Base-by-base conservation (phyloP, 2,113 vertebrate genomes). In the Cryptomyrus ogoouensis region DNA sequence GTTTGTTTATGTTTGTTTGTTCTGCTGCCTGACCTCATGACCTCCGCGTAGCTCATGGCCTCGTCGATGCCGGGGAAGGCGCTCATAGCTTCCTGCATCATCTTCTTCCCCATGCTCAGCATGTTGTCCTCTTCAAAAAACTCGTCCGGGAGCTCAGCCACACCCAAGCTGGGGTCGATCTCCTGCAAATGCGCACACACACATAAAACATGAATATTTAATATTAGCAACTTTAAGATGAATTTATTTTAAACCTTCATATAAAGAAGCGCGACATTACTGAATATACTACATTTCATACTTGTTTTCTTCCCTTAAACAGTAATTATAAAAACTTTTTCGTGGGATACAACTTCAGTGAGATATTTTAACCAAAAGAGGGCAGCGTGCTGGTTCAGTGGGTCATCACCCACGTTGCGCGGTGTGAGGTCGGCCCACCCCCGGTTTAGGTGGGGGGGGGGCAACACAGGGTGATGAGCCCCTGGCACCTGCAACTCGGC, bases 61-160 rank as follows among this genome's bases (percentile, higher is more conserved):
- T 99, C 98, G 0, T 98, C 98, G 0, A 98, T 99, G 90, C 98
- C 98, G 0, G 98, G 98, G 94, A 99, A 99, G 31, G 98, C 98
- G 0, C 98, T 99, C 98, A 99, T 98, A 47, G 98, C 98, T 90
- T 98, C 98, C 94, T 99, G 98, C 98, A 99, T 99, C 98, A 99
- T 99, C 93, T 98, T 99, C 94, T 99, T 99, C 74, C 98, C 98
- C 98, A 99, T 98, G 94, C 97, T 98, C 58, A 99, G 95, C 97
- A 99, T 97, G 94, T 97, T 99, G 95, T 98, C 98, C 83, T 99
- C 98, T 93, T 99, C 98, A 0, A 99, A 98, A 92, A 99, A 98
- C 94, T 99, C 98, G 0, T 99, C 98, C 0, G 98, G 98, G 39
- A 99, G 96, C 91, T 99, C 98, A 0, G 98, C 97, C 90, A 98